Evolutionary conservation across 2,797 vertebrate species (phyloP).

Genomic region (Eospalax fontanierii): DNA sequence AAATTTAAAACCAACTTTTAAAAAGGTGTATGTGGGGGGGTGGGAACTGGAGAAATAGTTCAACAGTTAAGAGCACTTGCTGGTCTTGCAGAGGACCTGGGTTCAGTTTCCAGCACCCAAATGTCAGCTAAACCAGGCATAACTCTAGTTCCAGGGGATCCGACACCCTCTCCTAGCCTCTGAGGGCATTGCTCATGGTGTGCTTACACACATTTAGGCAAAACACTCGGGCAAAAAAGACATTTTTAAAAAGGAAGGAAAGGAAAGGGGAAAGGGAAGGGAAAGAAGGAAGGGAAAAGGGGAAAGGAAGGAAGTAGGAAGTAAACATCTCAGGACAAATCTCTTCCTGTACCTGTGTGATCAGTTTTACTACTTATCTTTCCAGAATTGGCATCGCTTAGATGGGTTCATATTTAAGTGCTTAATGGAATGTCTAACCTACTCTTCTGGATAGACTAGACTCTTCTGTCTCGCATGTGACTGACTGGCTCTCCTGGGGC

Average conservation of each 20-base stretch:
- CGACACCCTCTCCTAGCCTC: neutral
- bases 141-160: neutral
- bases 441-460: neutral
- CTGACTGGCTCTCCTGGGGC: neutral
- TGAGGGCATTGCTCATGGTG: neutral
- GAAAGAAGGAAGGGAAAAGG: neutral
- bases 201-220: neutral
- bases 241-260: neutral
- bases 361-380: conserved; percentile 6
- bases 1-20: too few species aligned
- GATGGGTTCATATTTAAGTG: neutral
- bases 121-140: neutral
- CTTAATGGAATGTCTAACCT: neutral
- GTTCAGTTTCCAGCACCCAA: neutral
- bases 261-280: neutral
- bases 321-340: neutral
- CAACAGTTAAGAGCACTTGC: neutral
- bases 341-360: neutral
- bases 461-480: neutral
- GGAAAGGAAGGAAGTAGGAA: neutral
- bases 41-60: neutral
- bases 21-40: too few species aligned
- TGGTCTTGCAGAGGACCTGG: neutral
- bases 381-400: neutral
- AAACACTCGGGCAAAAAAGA: too few species aligned